Evolutionary conservation across 2,113 vertebrate genomes (phyloP), one percentile per base, ranked within the genome.

Genomic region (Amblyornis subalaris): DNA sequence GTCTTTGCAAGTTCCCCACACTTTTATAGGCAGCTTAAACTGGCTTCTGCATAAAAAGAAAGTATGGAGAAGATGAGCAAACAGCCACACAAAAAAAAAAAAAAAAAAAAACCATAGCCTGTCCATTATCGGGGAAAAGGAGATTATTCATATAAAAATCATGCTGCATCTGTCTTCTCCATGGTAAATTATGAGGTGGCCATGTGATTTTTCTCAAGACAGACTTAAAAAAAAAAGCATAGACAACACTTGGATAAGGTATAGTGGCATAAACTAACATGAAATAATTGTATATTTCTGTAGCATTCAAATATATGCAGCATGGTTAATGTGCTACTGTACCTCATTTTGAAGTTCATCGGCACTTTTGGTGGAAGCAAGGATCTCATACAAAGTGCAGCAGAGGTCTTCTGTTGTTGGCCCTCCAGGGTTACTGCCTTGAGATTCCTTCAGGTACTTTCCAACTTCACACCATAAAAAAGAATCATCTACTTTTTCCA

Each of bases 261-360:
- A 75, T 23, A 47, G 1, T 31, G 24, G 7, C n/a, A 72, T 22
- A 71, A 78, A 40, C 4, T 40, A 71, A 16, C 14, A 51, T 3
- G 4, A 87, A 92, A 66, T 71, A 55, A 60, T 8, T 31, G 7
- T 9, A 5, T 29, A 35, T 42, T 81, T 81, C 13, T 76, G 33
- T 10, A 74, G 31, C 13, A 72, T 28, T 79, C 47, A 82, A 87
- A 81, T 54, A 69, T 10, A 62, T 0, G 1, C 22, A 50, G 26
- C 12, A 48, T 14, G 13, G n/a, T 66, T 73, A 85, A 85, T 22
- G 28, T 3, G 14, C 45, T 93, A 98, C 93, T 42, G 44, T 97
- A 99, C 99, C 99, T 99, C 99, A 96, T 99, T 99, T 96, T 99
- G 99, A 95, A 99, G 98, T 94, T 99, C 99, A 90, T 99, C 99